Percentiles rank a stretch among this genome's conserved stretches.
Evolutionary conservation across 2,113 vertebrate genomes (phyloP).

Genomic region (Strigops habroptila): DNA sequence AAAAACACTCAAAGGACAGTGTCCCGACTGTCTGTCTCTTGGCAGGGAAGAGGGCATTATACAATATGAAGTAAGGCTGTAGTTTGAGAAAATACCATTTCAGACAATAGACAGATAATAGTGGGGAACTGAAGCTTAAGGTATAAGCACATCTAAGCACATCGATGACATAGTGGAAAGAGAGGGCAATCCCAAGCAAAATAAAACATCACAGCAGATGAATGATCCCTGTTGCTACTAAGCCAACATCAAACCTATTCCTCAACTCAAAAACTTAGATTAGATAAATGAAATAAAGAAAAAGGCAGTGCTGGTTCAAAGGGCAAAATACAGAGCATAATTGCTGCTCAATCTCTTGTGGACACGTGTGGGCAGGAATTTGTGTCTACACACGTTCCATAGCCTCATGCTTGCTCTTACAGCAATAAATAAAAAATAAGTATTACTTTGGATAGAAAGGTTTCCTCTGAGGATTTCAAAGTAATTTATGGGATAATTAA

Average conservation of each 20-base stretch:
- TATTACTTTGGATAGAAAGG: neutral
- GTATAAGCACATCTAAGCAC: neutral
- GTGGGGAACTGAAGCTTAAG: neutral
- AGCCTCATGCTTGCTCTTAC: neutral
- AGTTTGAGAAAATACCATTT: neutral
- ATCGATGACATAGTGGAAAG: neutral
- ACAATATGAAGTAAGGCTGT: neutral
- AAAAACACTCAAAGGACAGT: neutral
- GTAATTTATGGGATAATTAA: slow-evolving; percentile 40
- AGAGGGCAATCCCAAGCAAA: neutral
- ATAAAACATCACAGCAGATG: neutral
- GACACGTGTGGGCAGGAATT: neutral
- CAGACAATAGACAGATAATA: neutral
- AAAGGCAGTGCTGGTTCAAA: neutral
- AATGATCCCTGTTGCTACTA: neutral
- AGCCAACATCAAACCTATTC: neutral
- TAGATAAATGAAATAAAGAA: neutral
- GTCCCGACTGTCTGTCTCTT: neutral
- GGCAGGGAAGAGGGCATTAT: neutral
- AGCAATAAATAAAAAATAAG: slow-evolving; percentile 47
- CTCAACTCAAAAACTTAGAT: neutral
- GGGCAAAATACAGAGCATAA: neutral
- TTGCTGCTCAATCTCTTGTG: neutral
- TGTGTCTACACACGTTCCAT: neutral
- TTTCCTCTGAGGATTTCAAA: neutral